Percentiles rank a stretch among this genome's conserved stretches.
Conservation (phyloP, 2,797 vertebrate genomes). For the Remorina albescens region DNA sequence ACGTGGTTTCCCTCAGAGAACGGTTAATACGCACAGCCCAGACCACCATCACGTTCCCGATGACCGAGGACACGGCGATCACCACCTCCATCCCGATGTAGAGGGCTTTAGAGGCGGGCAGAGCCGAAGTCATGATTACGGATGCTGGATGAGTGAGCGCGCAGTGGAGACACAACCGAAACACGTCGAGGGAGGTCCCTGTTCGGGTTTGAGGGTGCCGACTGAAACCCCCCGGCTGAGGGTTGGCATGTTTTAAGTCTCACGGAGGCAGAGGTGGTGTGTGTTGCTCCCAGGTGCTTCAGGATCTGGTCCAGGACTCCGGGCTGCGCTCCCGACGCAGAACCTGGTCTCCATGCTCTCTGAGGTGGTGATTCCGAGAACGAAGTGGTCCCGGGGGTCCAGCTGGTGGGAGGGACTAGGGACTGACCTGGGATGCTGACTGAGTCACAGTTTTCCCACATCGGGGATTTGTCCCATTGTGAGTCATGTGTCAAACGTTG, state of each 20-base stretch:
- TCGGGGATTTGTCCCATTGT: not conserved
- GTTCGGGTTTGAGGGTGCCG: constrained; percentile 42
- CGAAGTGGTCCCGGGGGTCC: constrained; percentile 11
- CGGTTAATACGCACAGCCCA: constrained; percentile 95
- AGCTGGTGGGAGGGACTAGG: constrained; percentile 13
- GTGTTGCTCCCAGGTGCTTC: not conserved
- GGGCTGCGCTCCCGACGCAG: constrained; percentile 42
- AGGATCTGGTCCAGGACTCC: constrained; percentile 9
- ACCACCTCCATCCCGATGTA: constrained; percentile 94
- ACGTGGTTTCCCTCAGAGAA: constrained; percentile 91
- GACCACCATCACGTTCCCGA: constrained; percentile 95
- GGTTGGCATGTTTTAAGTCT: constrained; percentile 52
- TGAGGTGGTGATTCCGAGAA: constrained; percentile 23
- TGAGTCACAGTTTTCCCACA: constrained; percentile 51
- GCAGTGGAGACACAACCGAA: constrained; percentile 38
- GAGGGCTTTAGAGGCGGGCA: constrained; percentile 83
- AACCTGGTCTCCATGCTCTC: constrained; percentile 40
- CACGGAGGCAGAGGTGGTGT: constrained; percentile 4
- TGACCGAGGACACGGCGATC: constrained; percentile 91
- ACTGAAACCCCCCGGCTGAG: constrained; percentile 32
- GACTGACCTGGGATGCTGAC: constrained; percentile 13
- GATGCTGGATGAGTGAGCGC: constrained; percentile 45
- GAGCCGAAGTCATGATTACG: constrained; percentile 81
- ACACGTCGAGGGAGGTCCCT: constrained; percentile 47
- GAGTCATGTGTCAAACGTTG: constrained; percentile 12